These are phyloP conservation scores for Florisuga fusca DNA, from an alignment of 2,797 vertebrate genomes.

Conservation along the genomic window DNA sequence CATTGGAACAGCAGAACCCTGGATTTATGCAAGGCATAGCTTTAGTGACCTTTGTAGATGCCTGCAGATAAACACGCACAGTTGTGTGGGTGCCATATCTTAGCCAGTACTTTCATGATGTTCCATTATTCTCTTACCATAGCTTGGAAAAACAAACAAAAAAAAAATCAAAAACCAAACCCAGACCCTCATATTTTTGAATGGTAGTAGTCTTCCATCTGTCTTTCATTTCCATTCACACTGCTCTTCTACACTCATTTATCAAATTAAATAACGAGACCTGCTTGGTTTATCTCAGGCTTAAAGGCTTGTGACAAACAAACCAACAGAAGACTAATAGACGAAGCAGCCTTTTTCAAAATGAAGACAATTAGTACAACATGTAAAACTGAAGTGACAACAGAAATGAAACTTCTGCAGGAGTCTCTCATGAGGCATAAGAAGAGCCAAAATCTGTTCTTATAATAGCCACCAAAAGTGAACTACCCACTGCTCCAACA, in stretches of 20 bases:
- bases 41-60: neutral
- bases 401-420: neutral
- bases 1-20: neutral
- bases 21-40: neutral
- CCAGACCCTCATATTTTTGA: neutral
- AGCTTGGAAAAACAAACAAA: neutral
- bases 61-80: neutral
- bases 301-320: neutral
- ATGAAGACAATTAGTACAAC: neutral
- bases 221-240: neutral
- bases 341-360: neutral
- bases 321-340: neutral
- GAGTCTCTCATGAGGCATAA: neutral
- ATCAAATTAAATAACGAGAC: neutral
- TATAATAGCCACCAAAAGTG: neutral
- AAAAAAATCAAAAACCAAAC: neutral
- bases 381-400: neutral
- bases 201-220: neutral
- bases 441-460: neutral
- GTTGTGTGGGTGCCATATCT: neutral
- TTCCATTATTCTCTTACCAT: neutral
- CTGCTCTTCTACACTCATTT: neutral
- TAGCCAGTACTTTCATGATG: neutral
- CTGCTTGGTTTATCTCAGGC: neutral
- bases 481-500: fast-evolving